Evolutionary conservation across 1,140 invertebrate genomes (phyloP), one percentile per base, ranked within the genome.

Genomic region (Calliphora vicina): DNA sequence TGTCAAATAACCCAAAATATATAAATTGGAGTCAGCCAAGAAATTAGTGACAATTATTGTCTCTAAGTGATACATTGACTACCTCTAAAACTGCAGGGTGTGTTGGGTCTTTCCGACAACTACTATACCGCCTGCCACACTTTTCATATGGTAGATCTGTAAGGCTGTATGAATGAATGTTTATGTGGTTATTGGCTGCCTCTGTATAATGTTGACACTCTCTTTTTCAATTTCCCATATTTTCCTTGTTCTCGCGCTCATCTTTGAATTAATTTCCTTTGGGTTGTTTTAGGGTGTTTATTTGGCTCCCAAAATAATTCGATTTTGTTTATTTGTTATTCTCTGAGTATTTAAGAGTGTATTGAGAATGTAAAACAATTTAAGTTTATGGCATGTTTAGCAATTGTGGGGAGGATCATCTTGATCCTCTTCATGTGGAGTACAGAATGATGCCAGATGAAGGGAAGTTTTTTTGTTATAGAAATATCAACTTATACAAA

Each of bases 341-440:
- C 50, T 29, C 45, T n/a, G 80, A 81, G 80, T 78, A 78, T 45
- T 78, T 78, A 78, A 78, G 74, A 78, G 74, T 10, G 23, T 12
- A 43, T 78, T 78, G 74, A 78, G 74, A 78, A n/a, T 23, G 25
- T 23, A 35, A 35, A n/a, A n/a, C n/a, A n/a, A n/a, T n/a, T n/a
- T 35, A 35, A 35, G 35, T 35, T 35, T n/a, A n/a, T n/a, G n/a
- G n/a, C n/a, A n/a, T n/a, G n/a, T n/a, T 35, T 35, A 10, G 5
- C 35, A 8, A 35, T 35, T 5, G 5, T 8, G 10, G 35, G 35
- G 61, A 67, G 61, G 61, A 67, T 67, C 61, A 23, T 67, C n/a
- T 67, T 67, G 17, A 23, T 67, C 61, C 50, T 57, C 50, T 57
- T 67, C 61, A 23, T 67, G 61, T 67, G 12, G 12, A 29, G 2